Evolutionary conservation across 2,113 vertebrate species (phyloP).

Genomic region (Engraulis encrasicolus): DNA sequence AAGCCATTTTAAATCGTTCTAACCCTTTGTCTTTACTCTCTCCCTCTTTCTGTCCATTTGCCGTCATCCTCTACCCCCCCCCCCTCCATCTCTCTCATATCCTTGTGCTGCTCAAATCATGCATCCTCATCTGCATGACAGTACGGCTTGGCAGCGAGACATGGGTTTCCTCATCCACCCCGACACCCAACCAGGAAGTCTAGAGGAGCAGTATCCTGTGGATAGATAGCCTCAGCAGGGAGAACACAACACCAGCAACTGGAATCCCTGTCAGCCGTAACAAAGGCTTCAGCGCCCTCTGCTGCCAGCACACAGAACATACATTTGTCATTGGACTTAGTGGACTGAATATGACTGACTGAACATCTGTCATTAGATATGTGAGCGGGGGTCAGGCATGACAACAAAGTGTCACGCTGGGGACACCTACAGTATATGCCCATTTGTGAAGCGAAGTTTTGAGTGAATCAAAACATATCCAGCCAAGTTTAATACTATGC

Average conservation of each 20-base stretch:
- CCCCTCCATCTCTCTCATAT: background rate
- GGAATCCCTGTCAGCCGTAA: background rate
- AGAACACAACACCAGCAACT: background rate
- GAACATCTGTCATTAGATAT: too few relatives aligned
- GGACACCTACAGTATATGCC: too few relatives aligned
- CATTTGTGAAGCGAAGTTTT: too few relatives aligned
- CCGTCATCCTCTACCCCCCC: too few relatives aligned
- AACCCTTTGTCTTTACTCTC: background rate
- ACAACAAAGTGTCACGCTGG: too few relatives aligned
- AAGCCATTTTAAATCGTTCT: too few relatives aligned
- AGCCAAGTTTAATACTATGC: too few relatives aligned
- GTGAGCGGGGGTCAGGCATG: too few relatives aligned
- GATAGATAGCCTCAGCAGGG: background rate
- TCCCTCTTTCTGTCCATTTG: background rate
- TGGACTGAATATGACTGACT: too few relatives aligned
- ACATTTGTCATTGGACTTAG: too few relatives aligned
- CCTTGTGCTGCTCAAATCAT: background rate
- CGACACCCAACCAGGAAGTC: background rate
- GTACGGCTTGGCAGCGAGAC: conserved; percentile 7
- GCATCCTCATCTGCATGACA: conserved; percentile 17
- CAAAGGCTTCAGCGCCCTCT: background rate
- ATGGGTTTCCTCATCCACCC: conserved; percentile 3
- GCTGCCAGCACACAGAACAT: background rate
- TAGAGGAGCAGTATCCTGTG: background rate
- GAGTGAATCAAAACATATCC: too few relatives aligned